These are phyloP conservation scores for Melieria omissa DNA, from an alignment of 2,888 invertebrate genomes.

Conservation along the genomic window DNA sequence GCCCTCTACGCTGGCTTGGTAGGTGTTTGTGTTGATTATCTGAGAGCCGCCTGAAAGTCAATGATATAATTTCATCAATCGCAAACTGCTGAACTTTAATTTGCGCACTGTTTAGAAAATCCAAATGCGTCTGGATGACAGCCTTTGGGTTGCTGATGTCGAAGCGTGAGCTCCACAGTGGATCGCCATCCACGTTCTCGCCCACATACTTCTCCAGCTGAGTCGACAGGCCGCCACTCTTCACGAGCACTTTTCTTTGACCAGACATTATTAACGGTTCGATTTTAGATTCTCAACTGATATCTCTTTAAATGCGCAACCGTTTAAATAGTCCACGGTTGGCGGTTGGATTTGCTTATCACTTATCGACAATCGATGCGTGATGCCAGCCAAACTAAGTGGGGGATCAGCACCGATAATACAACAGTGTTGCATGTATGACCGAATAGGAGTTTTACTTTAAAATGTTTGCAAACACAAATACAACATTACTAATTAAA, in stretches of 20 bases:
- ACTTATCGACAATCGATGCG: too few species aligned
- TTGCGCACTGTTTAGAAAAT: slow-evolving; percentile 76
- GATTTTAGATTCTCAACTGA: too few species aligned
- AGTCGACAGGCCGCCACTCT: slow-evolving; percentile 83
- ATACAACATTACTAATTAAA: too few species aligned
- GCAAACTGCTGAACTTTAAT: neutral
- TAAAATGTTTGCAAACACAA: too few species aligned
- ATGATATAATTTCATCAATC: slow-evolving; percentile 36
- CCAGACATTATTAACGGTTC: slow-evolving; percentile 1
- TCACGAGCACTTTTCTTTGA: slow-evolving; percentile 65
- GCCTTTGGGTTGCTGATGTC: slow-evolving; percentile 81
- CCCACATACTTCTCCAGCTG: slow-evolving; percentile 80
- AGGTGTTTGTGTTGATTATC: slow-evolving; percentile 86
- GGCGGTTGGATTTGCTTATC: too few species aligned
- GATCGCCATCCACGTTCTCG: slow-evolving; percentile 82
- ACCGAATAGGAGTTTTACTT: too few species aligned
- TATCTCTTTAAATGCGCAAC: too few species aligned
- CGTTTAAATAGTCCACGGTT: too few species aligned
- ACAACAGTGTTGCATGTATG: too few species aligned
- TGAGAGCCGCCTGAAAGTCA: slow-evolving; percentile 80
- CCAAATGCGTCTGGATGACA: slow-evolving; percentile 81
- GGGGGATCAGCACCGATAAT: too few species aligned
- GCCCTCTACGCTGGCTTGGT: slow-evolving; percentile 84
- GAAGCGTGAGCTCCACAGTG: slow-evolving; percentile 88
- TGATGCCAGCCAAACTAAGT: too few species aligned